A percentile compares a stretch with the other conserved stretches of the same genome.
phyloP scores from a whole-genome alignment of 2,797 vertebrate species.

The Onychomys torridus region DNA sequence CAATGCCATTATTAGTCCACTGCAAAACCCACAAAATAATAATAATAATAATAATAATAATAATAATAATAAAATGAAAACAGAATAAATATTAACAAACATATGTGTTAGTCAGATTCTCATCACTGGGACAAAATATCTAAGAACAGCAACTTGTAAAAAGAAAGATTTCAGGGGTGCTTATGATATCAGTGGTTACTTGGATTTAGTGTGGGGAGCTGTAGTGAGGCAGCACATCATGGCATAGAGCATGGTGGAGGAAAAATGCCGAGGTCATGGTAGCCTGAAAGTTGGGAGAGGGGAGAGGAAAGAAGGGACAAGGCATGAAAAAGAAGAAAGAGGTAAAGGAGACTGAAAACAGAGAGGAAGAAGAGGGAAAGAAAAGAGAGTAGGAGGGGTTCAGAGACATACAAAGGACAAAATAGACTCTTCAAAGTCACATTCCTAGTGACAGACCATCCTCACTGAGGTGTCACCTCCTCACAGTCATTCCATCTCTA shows the following conservation, averaged over 20 bases:
- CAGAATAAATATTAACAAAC: not conserved
- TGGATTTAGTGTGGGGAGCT: not conserved
- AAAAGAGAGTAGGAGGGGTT: accelerated
- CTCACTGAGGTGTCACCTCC: not conserved
- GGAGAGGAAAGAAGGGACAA: too few species aligned
- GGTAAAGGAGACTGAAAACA: not conserved
- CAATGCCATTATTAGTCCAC: not conserved
- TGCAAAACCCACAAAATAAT: not conserved
- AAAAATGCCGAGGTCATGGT: not conserved
- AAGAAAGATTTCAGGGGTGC: accelerated
- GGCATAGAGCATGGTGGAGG: too few species aligned
- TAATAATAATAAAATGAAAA: too few species aligned
- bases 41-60: too few species aligned
- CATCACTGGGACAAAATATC: not conserved
- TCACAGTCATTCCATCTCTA: not conserved
- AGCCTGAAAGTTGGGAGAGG: not conserved
- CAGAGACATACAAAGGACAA: not conserved
- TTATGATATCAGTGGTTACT: not conserved
- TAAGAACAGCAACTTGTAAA: too few species aligned
- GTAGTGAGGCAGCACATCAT: not conserved
- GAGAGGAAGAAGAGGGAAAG: not conserved
- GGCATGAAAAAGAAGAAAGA: not conserved
- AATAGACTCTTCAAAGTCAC: not conserved
- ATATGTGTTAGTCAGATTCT: not conserved
- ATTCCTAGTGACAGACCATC: not conserved